Conservation (phyloP, 2,888 invertebrate species). For the Lapara coniferarum region DNA sequence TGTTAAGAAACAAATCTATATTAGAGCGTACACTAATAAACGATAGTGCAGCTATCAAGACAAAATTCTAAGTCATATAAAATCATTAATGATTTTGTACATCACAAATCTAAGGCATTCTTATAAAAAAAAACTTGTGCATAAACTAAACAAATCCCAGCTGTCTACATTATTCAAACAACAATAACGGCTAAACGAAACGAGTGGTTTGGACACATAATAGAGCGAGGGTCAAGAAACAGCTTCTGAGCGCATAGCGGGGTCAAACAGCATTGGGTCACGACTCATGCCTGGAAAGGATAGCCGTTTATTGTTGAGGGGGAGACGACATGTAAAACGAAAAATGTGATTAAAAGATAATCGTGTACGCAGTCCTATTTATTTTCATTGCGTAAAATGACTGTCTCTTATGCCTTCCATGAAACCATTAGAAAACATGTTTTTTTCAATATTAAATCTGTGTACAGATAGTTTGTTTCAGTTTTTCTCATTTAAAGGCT, state of each 20-base stretch:
- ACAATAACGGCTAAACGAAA: constrained; percentile 5
- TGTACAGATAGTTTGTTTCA: too few relatives aligned
- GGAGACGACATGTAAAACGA: constrained; percentile 1
- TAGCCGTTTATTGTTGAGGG: constrained; percentile 8
- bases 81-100: too few relatives aligned
- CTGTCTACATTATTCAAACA: constrained; percentile 11
- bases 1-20: too few relatives aligned
- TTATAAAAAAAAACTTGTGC: not conserved
- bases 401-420: not conserved
- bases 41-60: too few relatives aligned
- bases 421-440: too few relatives aligned
- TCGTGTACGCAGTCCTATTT: not conserved
- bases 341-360: constrained; percentile 16
- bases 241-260: constrained; percentile 4
- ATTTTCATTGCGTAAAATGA: not conserved
- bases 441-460: too few relatives aligned
- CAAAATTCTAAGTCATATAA: too few relatives aligned
- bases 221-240: not conserved
- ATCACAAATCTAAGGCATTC: too few relatives aligned
- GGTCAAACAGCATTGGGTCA: constrained; percentile 19
- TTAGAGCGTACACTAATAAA: too few relatives aligned
- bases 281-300: constrained; percentile 3
- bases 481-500: too few relatives aligned
- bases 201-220: constrained; percentile 17
- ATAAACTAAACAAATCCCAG: not conserved